Evolutionary conservation across 2,888 invertebrate genomes (phyloP).

Genomic region (Encarsia formosa): DNA sequence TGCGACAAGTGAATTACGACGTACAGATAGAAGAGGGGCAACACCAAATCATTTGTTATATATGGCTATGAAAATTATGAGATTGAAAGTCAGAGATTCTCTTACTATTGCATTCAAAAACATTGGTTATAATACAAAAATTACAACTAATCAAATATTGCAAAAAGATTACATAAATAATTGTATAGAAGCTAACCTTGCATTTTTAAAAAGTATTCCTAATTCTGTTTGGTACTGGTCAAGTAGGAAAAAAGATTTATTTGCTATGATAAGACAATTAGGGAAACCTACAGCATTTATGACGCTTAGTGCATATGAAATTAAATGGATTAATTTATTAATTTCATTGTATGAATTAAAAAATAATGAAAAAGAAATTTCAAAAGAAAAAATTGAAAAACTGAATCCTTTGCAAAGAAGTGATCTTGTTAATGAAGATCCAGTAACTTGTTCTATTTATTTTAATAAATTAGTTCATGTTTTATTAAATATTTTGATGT

Average conservation of each 20-base stretch:
- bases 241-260: slow-evolving; percentile 42
- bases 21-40: slow-evolving; percentile 39
- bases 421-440: slow-evolving; percentile 32
- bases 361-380: slow-evolving; percentile 8
- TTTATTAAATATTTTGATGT: slow-evolving; percentile 11
- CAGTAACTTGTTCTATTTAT: slow-evolving; percentile 39
- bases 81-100: slow-evolving; percentile 30
- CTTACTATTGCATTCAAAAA: slow-evolving; percentile 34
- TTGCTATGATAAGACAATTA: slow-evolving; percentile 47
- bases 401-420: slow-evolving; percentile 24
- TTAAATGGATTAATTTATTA: slow-evolving; percentile 20
- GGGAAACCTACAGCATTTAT: slow-evolving; percentile 46
- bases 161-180: slow-evolving; percentile 37
- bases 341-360: slow-evolving; percentile 4
- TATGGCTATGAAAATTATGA: slow-evolving; percentile 35
- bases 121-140: slow-evolving; percentile 34
- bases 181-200: slow-evolving; percentile 41
- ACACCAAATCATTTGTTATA: slow-evolving; percentile 36
- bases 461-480: slow-evolving; percentile 45
- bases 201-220: slow-evolving; percentile 41
- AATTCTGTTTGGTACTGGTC: slow-evolving; percentile 28
- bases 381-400: slow-evolving; percentile 9
- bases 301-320: slow-evolving; percentile 49
- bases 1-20: slow-evolving; percentile 27
- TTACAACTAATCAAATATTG: slow-evolving; percentile 38